Evolutionary conservation across 35 echinoderm and acorn worm genomes (phyloP).

Genomic region (Nesometra sesokonis): DNA sequence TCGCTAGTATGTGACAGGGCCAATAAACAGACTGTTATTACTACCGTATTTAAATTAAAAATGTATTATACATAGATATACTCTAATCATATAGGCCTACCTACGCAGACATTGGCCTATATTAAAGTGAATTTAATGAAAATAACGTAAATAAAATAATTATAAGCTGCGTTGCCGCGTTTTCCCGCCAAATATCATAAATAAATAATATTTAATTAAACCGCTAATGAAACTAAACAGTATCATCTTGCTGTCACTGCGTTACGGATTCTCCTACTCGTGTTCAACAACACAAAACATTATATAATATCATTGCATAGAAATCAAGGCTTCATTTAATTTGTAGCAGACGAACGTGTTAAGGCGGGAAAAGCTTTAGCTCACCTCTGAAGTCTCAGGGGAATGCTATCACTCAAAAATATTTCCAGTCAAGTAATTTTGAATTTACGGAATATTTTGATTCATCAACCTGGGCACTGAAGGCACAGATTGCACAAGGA

Average conservation of each 20-base stretch:
- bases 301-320: not conserved
- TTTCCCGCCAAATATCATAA: too few species aligned
- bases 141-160: too few species aligned
- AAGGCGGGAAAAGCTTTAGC: not conserved
- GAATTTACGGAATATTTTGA: not conserved
- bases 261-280: not conserved
- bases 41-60: too few species aligned
- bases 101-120: too few species aligned
- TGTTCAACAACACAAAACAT: not conserved
- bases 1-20: too few species aligned
- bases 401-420: not conserved
- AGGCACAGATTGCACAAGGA: not conserved
- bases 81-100: too few species aligned
- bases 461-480: not conserved
- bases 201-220: not conserved
- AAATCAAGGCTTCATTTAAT: not conserved
- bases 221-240: not conserved
- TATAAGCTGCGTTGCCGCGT: too few species aligned
- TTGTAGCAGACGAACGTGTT: not conserved
- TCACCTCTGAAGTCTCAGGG: not conserved
- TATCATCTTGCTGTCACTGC: not conserved
- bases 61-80: too few species aligned
- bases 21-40: too few species aligned
- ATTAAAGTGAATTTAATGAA: too few species aligned
- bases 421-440: not conserved